Evolutionary conservation across 2,797 vertebrate genomes (phyloP).

Genomic region (Xenopus petersii): DNA sequence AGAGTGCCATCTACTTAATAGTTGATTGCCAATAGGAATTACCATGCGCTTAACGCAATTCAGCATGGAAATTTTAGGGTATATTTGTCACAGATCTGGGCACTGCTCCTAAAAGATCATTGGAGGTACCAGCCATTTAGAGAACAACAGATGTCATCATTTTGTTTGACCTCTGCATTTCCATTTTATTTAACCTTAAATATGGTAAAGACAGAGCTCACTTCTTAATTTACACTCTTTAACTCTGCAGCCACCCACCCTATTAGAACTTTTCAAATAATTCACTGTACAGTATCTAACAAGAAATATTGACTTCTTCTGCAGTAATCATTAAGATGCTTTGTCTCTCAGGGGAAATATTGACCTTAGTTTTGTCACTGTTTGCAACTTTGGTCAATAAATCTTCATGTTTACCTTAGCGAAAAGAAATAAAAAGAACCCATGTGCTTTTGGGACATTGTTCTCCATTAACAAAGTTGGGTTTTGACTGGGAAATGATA

Average conservation of each 20-base stretch:
- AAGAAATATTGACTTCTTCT: slow-evolving; percentile 47
- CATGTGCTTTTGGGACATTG: slow-evolving; percentile 10
- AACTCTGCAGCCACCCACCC: slow-evolving; percentile 24
- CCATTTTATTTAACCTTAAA: background rate
- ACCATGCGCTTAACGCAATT: too few species aligned
- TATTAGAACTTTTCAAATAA: slow-evolving; percentile 47
- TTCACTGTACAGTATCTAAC: slow-evolving; percentile 41
- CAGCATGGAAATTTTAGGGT: too few species aligned
- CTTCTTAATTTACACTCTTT: background rate
- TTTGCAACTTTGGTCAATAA: slow-evolving; percentile 50
- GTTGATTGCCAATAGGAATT: too few species aligned
- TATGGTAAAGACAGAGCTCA: background rate
- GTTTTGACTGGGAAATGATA: too few species aligned
- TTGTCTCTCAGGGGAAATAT: slow-evolving; percentile 48
- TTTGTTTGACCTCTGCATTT: background rate
- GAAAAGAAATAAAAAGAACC: slow-evolving; percentile 23
- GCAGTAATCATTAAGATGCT: slow-evolving; percentile 48
- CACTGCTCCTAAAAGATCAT: too few species aligned
- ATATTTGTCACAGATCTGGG: too few species aligned
- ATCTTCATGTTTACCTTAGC: slow-evolving; percentile 47
- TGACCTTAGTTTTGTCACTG: slow-evolving; percentile 50
- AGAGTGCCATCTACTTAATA: slow-evolving; percentile 25
- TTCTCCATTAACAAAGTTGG: slow-evolving; percentile 13
- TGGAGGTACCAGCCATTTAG: too few species aligned
- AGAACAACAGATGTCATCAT: too few species aligned